These are phyloP conservation scores for Miltochrista miniata DNA, from an alignment of 2,888 invertebrate genomes.

Conservation along the genomic window DNA sequence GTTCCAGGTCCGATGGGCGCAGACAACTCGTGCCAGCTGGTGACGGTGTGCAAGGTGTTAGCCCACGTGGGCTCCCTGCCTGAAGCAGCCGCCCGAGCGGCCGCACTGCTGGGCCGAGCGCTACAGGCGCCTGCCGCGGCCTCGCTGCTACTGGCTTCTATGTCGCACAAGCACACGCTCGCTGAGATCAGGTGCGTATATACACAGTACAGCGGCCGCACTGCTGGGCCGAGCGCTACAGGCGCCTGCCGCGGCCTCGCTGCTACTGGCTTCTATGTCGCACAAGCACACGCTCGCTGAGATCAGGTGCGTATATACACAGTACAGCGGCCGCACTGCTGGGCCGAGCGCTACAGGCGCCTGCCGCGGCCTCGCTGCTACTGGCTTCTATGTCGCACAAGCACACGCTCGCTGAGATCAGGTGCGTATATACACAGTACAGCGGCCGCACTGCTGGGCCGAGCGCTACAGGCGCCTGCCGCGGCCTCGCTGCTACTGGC, in stretches of 20 bases:
- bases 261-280: conserved; percentile 88
- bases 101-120: conserved; percentile 85
- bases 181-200: conserved; percentile 84
- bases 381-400: conserved; percentile 89
- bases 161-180: conserved; percentile 87
- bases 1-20: conserved; percentile 57
- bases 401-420: conserved; percentile 86
- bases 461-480: conserved; percentile 76
- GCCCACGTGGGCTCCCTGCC: conserved; percentile 42
- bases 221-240: conserved; percentile 77
- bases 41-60: conserved; percentile 62
- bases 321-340: conserved; percentile 86
- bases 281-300: conserved; percentile 87
- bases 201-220: conserved; percentile 80
- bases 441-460: conserved; percentile 85
- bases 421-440: conserved; percentile 45
- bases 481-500: conserved; percentile 89
- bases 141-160: conserved; percentile 87
- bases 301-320: conserved; percentile 72
- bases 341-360: conserved; percentile 60
- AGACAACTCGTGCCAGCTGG: conserved; percentile 54
- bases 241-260: conserved; percentile 87
- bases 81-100: conserved; percentile 44
- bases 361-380: conserved; percentile 88
- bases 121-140: conserved; percentile 85